Evolutionary conservation across 2,888 invertebrate genomes (phyloP).

Genomic region (Agelastica alni): DNA sequence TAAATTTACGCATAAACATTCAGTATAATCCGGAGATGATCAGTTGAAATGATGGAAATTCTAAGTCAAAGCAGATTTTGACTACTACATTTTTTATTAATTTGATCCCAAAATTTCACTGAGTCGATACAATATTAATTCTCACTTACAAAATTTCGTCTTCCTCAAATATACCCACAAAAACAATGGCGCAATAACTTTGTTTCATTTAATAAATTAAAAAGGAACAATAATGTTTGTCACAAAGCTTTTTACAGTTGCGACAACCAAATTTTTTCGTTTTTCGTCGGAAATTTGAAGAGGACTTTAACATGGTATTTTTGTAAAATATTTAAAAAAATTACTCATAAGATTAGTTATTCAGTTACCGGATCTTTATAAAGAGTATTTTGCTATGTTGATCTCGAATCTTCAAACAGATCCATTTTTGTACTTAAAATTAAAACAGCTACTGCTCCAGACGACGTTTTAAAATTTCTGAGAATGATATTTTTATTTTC

Average conservation of each 20-base stretch:
- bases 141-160: conserved; percentile 16
- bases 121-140: conserved; percentile 28
- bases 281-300: conserved; percentile 11
- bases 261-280: not conserved
- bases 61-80: conserved; percentile 30
- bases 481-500: too few species aligned
- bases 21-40: conserved; percentile 8
- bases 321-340: conserved; percentile 19
- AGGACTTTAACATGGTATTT: conserved; percentile 5
- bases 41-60: conserved; percentile 24
- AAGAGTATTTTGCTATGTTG: too few species aligned
- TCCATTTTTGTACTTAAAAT: too few species aligned
- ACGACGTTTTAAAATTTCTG: too few species aligned
- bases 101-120: conserved; percentile 45
- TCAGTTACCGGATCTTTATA: too few species aligned
- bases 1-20: conserved; percentile 8
- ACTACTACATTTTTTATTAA: conserved; percentile 36
- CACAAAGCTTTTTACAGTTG: too few species aligned
- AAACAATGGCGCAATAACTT: too few species aligned
- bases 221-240: not conserved
- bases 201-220: not conserved
- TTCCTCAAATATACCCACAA: conserved; percentile 5
- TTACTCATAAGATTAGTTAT: conserved; percentile 33
- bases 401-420: too few species aligned
- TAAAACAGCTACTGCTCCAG: too few species aligned